phyloP scores from a whole-genome alignment of 2,113 vertebrate species.

The Saimiri boliviensis region DNA sequence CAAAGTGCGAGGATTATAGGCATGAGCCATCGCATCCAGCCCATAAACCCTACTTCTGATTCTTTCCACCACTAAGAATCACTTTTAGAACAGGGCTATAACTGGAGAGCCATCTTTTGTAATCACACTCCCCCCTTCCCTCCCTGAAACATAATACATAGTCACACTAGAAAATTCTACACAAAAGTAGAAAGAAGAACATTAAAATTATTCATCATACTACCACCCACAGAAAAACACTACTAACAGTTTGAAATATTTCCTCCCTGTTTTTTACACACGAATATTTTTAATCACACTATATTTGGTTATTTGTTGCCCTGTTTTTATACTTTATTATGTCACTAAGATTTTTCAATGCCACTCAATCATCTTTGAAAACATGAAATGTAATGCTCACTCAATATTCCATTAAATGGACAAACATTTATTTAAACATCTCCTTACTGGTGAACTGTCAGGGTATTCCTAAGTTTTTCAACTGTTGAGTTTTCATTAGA shows the following conservation, averaged over 20 bases:
- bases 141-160: neutral
- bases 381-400: neutral
- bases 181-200: neutral
- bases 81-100: neutral
- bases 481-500: neutral
- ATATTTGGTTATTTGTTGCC: neutral
- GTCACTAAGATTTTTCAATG: neutral
- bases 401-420: neutral
- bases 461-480: constrained; percentile 9
- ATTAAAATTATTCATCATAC: neutral
- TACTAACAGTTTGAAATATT: neutral
- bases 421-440: neutral
- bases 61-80: neutral
- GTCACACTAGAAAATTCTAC: neutral
- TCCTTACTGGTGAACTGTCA: neutral
- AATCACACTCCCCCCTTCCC: neutral
- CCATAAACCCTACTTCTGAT: neutral
- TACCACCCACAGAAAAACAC: neutral
- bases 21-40: too few relatives aligned
- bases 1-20: too few relatives aligned
- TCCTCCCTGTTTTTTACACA: neutral
- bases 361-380: constrained; percentile 20
- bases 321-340: neutral
- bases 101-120: neutral
- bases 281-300: neutral